phyloP scores from a whole-genome alignment of 2,888 invertebrate species.

The Standfussiana lucernea region DNA sequence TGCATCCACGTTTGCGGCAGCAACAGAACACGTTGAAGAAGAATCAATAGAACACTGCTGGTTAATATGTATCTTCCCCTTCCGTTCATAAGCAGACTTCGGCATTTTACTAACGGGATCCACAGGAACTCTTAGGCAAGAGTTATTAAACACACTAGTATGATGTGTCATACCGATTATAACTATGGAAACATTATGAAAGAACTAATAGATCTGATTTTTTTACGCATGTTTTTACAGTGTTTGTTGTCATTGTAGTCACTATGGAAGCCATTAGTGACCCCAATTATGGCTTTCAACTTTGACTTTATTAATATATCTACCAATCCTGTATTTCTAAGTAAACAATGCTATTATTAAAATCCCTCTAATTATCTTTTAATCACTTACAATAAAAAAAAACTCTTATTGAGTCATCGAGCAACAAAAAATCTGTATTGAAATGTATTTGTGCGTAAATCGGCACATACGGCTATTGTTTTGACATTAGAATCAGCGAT shows the following conservation, averaged over 20 bases:
- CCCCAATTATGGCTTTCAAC: not conserved
- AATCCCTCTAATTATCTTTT: no score
- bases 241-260: slow-evolving; percentile 61
- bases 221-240: not conserved
- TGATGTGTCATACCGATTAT: slow-evolving; percentile 85
- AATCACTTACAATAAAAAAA: slow-evolving; percentile 7
- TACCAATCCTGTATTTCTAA: not conserved
- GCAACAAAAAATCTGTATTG: no score
- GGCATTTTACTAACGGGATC: slow-evolving; percentile 94
- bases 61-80: slow-evolving; percentile 76
- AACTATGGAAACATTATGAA: slow-evolving; percentile 44
- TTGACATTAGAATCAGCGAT: not conserved
- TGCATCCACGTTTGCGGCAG: slow-evolving; percentile 85
- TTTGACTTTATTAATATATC: not conserved
- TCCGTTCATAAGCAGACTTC: slow-evolving; percentile 93
- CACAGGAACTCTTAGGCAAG: slow-evolving; percentile 93
- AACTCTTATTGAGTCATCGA: not conserved
- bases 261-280: slow-evolving; percentile 50
- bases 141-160: slow-evolving; percentile 92
- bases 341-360: not conserved
- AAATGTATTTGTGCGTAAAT: slow-evolving; percentile 6
- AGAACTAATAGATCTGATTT: slow-evolving; percentile 6
- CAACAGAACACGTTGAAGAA: slow-evolving; percentile 78
- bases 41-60: slow-evolving; percentile 84
- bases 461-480: slow-evolving; percentile 1